Evolutionary conservation across 2,888 invertebrate species (phyloP), one percentile per base, ranked within the genome.

Genomic region (Caenorhabditis sp.): DNA sequence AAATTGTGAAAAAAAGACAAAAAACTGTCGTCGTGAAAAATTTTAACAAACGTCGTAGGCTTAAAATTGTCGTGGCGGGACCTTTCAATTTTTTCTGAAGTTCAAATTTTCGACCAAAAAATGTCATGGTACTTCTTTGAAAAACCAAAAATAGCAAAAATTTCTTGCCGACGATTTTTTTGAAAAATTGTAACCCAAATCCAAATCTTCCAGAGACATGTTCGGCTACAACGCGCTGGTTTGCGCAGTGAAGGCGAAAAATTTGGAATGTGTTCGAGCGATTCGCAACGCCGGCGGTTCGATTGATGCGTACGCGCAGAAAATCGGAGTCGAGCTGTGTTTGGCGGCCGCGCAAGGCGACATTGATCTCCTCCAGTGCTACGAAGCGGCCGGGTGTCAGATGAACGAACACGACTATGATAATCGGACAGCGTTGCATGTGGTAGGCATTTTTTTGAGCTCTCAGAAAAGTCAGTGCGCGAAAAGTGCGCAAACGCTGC

Each of bases 251-350:
- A 78, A 81, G 26, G 81, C 83, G 10, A 82, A 81, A 49, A 81
- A 84, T 36, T 67, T 84, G 57, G 80, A 79, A 5, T 81, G 83
- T 60, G 81, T 86, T 37, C 37, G 62, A 8, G 82, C 82, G 23
- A 77, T 86, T 19, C 66, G 83, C 14, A 67, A 77, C 1, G 84
- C 85, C 43, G 86, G 86, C 14, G 86, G 82, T 49, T 78, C 78
- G 17, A 72, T 86, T 21, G 81, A 80, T 36, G 76, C 78, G 21
- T 68, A 76, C 6, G 59, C 76, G n/a, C 76, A 81, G 21, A 76
- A 83, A 69, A 83, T 84, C 43, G 84, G 84, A 0, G 93, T 93
- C 77, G 91, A 92, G 81, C 88, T 94, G 62, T 92, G 92, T 88
- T 87, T 89, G 89, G 90, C 85, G 1, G 85, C 85, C 8, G 67